Percentiles rank a stretch among this genome's conserved stretches.
These are phyloP conservation scores for Tuta absoluta DNA, from an alignment of 2,888 invertebrate genomes.

Conservation along the genomic window DNA sequence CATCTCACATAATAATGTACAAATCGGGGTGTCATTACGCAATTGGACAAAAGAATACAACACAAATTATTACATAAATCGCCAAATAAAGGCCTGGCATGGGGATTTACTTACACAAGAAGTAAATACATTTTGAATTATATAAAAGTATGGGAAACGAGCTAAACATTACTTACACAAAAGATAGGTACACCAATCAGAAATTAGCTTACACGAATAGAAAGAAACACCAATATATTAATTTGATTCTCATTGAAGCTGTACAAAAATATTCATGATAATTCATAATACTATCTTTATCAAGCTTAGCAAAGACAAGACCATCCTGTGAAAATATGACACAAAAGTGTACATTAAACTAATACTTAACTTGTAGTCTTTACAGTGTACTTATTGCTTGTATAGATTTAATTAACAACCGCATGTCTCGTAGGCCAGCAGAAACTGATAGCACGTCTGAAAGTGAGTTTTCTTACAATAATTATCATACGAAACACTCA, in stretches of 20 bases:
- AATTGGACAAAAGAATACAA: conserved; percentile 46
- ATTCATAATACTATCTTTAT: conserved; percentile 40
- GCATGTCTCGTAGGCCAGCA: conserved; percentile 39
- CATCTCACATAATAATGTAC: conserved; percentile 78
- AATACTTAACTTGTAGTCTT: conserved; percentile 28
- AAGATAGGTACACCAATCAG: conserved; percentile 2
- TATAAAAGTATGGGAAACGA: conserved; percentile 17
- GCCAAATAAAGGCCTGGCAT: conserved; percentile 55
- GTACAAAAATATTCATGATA: conserved; percentile 46
- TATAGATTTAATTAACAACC: conserved; percentile 64
- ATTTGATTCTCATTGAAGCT: conserved; percentile 32
- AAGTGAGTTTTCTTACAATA: not conserved
- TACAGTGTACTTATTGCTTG: conserved; percentile 57
- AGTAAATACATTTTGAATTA: conserved; percentile 36
- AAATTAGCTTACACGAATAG: conserved; percentile 1
- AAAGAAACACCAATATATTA: conserved; percentile 13
- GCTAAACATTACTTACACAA: conserved; percentile 11
- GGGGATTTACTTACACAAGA: conserved; percentile 43
- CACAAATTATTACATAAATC: conserved; percentile 49
- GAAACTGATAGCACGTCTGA: not conserved
- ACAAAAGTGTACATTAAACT: conserved; percentile 26
- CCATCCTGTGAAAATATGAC: conserved; percentile 29
- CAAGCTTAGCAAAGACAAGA: conserved; percentile 38
- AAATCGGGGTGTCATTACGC: conserved; percentile 63
- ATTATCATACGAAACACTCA: not conserved